A percentile compares a stretch with the other conserved stretches of the same genome.
These are phyloP conservation scores for Ellobium chinense DNA, from an alignment of 2,888 invertebrate genomes.

Conservation along the genomic window DNA sequence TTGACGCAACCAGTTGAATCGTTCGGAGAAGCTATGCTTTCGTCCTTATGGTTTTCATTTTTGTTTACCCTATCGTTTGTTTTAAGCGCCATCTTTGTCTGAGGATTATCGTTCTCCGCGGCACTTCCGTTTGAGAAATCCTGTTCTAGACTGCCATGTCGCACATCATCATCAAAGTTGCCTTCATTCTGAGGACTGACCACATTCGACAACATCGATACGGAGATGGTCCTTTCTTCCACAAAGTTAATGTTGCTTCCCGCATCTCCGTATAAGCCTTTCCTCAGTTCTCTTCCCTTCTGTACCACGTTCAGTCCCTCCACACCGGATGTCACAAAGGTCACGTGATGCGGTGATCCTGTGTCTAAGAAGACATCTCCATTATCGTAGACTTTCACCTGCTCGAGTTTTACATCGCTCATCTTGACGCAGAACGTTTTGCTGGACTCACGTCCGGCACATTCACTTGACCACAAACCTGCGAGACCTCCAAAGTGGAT, in stretches of 20 bases:
- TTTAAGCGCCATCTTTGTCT: background rate
- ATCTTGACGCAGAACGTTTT: conserved; percentile 35
- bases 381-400: conserved; percentile 29
- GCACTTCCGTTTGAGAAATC: too few relatives aligned
- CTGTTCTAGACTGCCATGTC: too few relatives aligned
- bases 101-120: too few relatives aligned
- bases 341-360: conserved; percentile 60
- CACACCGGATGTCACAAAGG: conserved; percentile 47
- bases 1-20: background rate
- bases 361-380: conserved; percentile 55
- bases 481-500: conserved; percentile 43
- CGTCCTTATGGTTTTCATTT: conserved; percentile 33
- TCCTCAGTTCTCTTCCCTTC: conserved; percentile 48
- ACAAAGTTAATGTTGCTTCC: conserved; percentile 60
- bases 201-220: background rate
- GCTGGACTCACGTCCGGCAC: background rate
- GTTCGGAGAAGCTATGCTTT: conserved; percentile 55
- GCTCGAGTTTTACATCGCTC: conserved; percentile 5
- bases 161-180: too few relatives aligned
- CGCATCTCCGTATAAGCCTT: conserved; percentile 21
- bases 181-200: too few relatives aligned
- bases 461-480: too few relatives aligned
- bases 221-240: too few relatives aligned
- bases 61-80: background rate
- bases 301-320: conserved; percentile 44